A percentile compares a stretch with the other conserved stretches of the same genome.
Conservation (phyloP, 2,113 vertebrate species). For the Calonectris borealis region DNA sequence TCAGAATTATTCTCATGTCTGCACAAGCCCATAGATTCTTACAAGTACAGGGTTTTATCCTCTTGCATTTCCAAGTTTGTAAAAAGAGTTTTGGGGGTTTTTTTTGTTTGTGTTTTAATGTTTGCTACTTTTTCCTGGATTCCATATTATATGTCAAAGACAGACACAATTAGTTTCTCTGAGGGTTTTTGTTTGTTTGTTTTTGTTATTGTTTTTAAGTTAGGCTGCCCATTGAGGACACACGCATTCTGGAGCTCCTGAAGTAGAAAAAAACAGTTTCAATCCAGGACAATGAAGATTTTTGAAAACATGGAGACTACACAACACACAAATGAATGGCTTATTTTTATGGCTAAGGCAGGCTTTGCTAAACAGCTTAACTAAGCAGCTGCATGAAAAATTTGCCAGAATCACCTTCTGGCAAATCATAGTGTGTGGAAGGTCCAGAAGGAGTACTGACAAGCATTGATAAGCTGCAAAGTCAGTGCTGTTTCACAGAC, state of each 20-base stretch:
- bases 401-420: background rate
- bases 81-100: background rate
- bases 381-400: background rate
- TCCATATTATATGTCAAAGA: background rate
- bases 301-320: background rate
- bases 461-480: background rate
- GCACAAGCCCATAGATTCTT: background rate
- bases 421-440: background rate
- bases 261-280: background rate
- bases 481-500: background rate
- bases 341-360: background rate
- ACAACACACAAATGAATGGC: background rate
- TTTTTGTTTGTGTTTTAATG: background rate
- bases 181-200: background rate
- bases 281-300: background rate
- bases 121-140: background rate
- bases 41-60: background rate
- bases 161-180: background rate
- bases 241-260: background rate
- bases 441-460: background rate
- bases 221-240: background rate
- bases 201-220: background rate
- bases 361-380: background rate
- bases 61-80: background rate
- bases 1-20: background rate